A percentile compares a stretch with the other conserved stretches of the same genome.
These are phyloP conservation scores for Dynastes maya DNA, from an alignment of 2,888 invertebrate species.

Conservation along the genomic window DNA sequence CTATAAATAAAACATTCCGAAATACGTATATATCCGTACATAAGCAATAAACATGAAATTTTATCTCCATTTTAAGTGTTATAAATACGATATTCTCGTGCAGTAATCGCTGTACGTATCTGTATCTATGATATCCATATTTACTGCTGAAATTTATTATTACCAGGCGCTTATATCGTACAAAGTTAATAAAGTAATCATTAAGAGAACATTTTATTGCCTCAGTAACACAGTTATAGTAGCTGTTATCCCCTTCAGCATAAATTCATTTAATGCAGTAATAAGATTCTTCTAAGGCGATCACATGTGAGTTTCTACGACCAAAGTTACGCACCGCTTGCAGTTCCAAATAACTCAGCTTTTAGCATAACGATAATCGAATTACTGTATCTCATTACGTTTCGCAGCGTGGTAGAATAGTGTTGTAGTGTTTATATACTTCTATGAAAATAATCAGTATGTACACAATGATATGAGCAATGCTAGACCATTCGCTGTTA, in stretches of 20 bases:
- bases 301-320: neutral
- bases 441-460: no score
- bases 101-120: constrained; percentile 2
- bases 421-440: no score
- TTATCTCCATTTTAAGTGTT: constrained; percentile 13
- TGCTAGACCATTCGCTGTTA: no score
- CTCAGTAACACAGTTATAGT: constrained; percentile 36
- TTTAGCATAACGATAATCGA: no score
- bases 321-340: neutral
- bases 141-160: constrained; percentile 38
- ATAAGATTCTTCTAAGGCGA: constrained; percentile 27
- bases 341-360: no score
- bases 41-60: constrained; percentile 18
- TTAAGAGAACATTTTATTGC: constrained; percentile 40
- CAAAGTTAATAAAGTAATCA: constrained; percentile 40
- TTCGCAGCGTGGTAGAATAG: no score
- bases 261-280: constrained; percentile 38
- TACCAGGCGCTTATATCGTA: neutral
- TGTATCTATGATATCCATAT: constrained; percentile 17
- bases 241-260: constrained; percentile 33
- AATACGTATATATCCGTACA: neutral
- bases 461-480: no score
- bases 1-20: neutral
- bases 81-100: neutral
- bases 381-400: no score